These are phyloP conservation scores for Aporophyla lueneburgensis DNA, from an alignment of 2,888 invertebrate genomes.

Conservation along the genomic window DNA sequence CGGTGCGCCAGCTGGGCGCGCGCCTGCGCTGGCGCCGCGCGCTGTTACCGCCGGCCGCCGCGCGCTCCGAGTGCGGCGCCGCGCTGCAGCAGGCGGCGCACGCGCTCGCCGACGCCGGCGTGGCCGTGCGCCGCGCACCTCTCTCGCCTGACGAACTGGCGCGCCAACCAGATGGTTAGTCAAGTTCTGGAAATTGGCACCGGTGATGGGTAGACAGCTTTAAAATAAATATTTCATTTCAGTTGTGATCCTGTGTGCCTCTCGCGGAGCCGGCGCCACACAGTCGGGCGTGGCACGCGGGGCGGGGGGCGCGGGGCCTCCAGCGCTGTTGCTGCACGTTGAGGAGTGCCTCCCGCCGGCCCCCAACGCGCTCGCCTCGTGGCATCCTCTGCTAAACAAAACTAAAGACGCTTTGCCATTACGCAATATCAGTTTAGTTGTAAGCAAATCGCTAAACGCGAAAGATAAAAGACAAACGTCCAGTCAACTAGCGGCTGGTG, in stretches of 20 bases:
- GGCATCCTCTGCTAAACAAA: conserved; percentile 29
- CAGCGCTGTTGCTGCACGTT: conserved; percentile 63
- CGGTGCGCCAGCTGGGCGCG: conserved; percentile 70
- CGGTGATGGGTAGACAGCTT: too few species aligned
- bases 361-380: not conserved
- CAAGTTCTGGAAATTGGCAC: not conserved
- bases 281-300: conserved; percentile 36
- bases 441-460: conserved; percentile 62
- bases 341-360: conserved; percentile 58
- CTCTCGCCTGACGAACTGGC: conserved; percentile 53
- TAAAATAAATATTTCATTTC: conserved; percentile 36
- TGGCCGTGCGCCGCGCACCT: conserved; percentile 66
- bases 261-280: conserved; percentile 50
- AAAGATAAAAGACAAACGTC: conserved; percentile 22
- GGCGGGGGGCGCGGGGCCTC: conserved; percentile 42
- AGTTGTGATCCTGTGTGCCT: conserved; percentile 75
- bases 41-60: conserved; percentile 67
- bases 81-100: conserved; percentile 67
- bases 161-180: conserved; percentile 73
- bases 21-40: conserved; percentile 77
- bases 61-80: conserved; percentile 70
- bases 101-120: conserved; percentile 71
- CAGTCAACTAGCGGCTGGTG: conserved; percentile 4
- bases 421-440: conserved; percentile 71
- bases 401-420: conserved; percentile 53